Conservation (phyloP, 2,888 invertebrate genomes). For the Phrixothrix hirtus region DNA sequence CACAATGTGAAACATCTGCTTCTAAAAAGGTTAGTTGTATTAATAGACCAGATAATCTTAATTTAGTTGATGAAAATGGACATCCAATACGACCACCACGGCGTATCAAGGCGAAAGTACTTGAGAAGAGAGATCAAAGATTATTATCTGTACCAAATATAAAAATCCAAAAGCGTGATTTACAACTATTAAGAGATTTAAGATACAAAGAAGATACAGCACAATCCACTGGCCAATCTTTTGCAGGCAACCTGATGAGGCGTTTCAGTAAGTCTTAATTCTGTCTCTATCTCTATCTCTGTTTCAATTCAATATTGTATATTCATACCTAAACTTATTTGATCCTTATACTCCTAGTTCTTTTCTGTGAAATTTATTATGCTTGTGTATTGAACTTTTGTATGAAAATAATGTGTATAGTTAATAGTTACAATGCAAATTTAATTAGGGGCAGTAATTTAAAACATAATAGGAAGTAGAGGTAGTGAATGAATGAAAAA, state of each 20-base stretch:
- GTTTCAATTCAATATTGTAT: conserved; percentile 12
- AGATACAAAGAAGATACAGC: conserved; percentile 58
- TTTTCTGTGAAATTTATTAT: no score
- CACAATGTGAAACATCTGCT: conserved; percentile 39
- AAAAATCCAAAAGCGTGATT: conserved; percentile 63
- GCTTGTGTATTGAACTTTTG: conserved; percentile 19
- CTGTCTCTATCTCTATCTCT: conserved; percentile 31
- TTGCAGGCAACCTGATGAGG: conserved; percentile 77
- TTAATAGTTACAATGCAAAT: conserved; percentile 9
- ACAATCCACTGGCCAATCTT: conserved; percentile 54
- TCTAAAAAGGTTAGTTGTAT: conserved; percentile 40
- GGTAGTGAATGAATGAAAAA: conserved; percentile 34
- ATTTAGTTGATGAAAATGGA: conserved; percentile 60
- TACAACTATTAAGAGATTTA: conserved; percentile 59
- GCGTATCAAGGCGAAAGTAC: conserved; percentile 56
- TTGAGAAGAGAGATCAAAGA: conserved; percentile 66
- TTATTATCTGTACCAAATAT: conserved; percentile 79
- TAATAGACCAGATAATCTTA: conserved; percentile 67
- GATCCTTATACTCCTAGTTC: conserved; percentile 9
- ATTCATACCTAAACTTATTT: conserved; percentile 6
- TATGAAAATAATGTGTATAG: conserved; percentile 15
- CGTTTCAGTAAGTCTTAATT: conserved; percentile 83
- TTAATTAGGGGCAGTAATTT: conserved; percentile 18
- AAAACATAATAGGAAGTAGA: conserved; percentile 19
- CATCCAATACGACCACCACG: conserved; percentile 63